Base-by-base conservation (phyloP, 1,140 invertebrate species). In the Leptoteleia sp. region DNA sequence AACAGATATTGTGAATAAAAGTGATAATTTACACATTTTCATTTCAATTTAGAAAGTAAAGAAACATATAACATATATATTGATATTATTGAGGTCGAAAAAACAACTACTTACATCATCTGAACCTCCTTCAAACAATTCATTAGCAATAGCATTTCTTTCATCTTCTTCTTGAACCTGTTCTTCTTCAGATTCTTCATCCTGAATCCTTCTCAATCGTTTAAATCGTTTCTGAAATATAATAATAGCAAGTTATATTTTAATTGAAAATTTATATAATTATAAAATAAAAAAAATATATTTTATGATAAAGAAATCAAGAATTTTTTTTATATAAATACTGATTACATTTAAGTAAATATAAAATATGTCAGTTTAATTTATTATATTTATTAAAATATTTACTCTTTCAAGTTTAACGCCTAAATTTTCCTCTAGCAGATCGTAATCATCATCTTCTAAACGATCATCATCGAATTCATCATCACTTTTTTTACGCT, bases 401-500 rank as follows among this genome's bases (percentile, higher is more conserved):
- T 91, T 89, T 91, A 96, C 96, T 82, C 95, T 93, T 88, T 95
- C 94, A 68, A 99, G 94, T 93, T 98, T 98, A 7, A 97, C 94
- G 70, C 98, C 98, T 75, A 99, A 92, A 92, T 99, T 99, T 88
- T 99, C 98, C 86, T 99, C 97, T 79, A 99, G 93, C 5, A 99
- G 91, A 90, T 99, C 98, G 87, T 98, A 98, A 92, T 99, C 98
- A 84, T 99, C 98, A 87, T 99, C 98, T 89, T 98, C 97, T 0
- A 99, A 89, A 43, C 96, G 92, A 89, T 99, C 97, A 84, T 96
- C 94, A 17, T n/a, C n/a, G n/a, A 19, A 50, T 84, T 96, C 95
- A 79, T 94, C 93, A 76, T 92, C 92, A 76, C 94, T 94, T 85
- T 94, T 95, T 90, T 95, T 95, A 81, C 93, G 91, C 80, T 95